Evolutionary conservation across 2,113 vertebrate genomes (phyloP).

Genomic region (Gopherus evgoodei): DNA sequence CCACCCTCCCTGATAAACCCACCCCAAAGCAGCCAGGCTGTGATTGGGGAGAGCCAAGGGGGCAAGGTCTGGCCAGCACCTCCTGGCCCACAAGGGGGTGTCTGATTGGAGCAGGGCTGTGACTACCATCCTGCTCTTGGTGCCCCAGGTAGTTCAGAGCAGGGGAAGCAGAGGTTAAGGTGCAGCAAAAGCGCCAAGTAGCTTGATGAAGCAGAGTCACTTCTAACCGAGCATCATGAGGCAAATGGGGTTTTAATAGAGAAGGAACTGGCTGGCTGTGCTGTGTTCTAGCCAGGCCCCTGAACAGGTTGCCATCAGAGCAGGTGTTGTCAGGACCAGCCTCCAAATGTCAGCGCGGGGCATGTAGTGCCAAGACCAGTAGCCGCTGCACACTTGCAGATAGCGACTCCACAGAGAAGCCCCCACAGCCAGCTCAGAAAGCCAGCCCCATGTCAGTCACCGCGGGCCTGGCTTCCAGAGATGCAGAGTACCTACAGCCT

Average conservation of each 20-base stretch:
- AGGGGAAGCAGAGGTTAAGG: background rate
- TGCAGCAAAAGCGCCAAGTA: background rate
- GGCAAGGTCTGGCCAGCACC: background rate
- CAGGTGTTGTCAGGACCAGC: background rate
- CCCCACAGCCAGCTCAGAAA: background rate
- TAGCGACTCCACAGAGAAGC: background rate
- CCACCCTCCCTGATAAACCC: background rate
- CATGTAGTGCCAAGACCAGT: background rate
- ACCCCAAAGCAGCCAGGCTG: too few species aligned
- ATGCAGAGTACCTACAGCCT: background rate
- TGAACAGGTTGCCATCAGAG: background rate
- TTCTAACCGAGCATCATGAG: background rate
- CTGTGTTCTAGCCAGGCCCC: background rate
- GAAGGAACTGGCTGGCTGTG: background rate
- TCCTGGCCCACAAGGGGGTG: background rate
- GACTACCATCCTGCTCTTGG: background rate
- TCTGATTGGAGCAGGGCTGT: background rate
- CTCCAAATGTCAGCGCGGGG: background rate
- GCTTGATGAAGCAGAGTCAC: background rate
- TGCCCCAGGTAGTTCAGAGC: background rate
- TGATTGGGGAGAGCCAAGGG: background rate
- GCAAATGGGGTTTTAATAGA: background rate
- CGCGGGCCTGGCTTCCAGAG: background rate
- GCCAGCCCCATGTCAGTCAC: background rate
- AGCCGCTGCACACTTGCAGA: background rate